phyloP scores from a whole-genome alignment of 2,113 vertebrate genomes.

The Gobius niger region DNA sequence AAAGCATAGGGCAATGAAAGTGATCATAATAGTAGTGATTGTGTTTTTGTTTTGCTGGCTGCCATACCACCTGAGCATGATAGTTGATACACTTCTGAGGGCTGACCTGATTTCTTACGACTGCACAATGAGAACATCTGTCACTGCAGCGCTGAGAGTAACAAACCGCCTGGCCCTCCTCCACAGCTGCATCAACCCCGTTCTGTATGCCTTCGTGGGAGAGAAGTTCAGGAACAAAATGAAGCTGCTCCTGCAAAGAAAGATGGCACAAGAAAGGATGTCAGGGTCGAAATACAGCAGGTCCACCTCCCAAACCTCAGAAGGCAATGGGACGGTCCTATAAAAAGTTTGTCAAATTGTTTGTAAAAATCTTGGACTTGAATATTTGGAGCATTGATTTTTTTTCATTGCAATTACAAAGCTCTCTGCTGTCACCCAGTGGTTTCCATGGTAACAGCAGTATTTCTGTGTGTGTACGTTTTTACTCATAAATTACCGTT shows the following conservation, averaged over 20 bases:
- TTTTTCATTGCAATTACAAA: neutral
- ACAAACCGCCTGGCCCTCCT: slow-evolving; percentile 68
- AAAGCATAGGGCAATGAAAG: slow-evolving; percentile 78
- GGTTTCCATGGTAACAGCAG: slow-evolving; percentile 5
- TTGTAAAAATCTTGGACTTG: neutral
- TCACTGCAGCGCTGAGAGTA: slow-evolving; percentile 43
- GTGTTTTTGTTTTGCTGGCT: slow-evolving; percentile 77
- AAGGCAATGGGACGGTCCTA: slow-evolving; percentile 36
- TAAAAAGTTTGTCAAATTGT: slow-evolving; percentile 13
- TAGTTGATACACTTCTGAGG: slow-evolving; percentile 68
- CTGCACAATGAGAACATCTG: slow-evolving; percentile 31
- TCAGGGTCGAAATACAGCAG: slow-evolving; percentile 57
- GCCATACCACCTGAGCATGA: slow-evolving; percentile 66
- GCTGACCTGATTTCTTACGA: slow-evolving; percentile 8
- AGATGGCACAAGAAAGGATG: slow-evolving; percentile 30
- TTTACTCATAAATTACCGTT: too few relatives aligned
- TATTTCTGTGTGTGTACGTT: too few relatives aligned
- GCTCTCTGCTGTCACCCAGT: slow-evolving; percentile 42
- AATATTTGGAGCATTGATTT: neutral
- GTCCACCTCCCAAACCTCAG: slow-evolving; percentile 70
- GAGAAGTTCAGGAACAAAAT: slow-evolving; percentile 76
- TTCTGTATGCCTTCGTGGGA: slow-evolving; percentile 79
- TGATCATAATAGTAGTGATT: slow-evolving; percentile 73
- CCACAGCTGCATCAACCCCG: slow-evolving; percentile 78
- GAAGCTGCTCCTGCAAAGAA: slow-evolving; percentile 50